Percentiles rank a stretch among this genome's conserved stretches.
These are phyloP conservation scores for Rhodinocichla rosea DNA, from an alignment of 2,113 vertebrate species.

Conservation along the genomic window DNA sequence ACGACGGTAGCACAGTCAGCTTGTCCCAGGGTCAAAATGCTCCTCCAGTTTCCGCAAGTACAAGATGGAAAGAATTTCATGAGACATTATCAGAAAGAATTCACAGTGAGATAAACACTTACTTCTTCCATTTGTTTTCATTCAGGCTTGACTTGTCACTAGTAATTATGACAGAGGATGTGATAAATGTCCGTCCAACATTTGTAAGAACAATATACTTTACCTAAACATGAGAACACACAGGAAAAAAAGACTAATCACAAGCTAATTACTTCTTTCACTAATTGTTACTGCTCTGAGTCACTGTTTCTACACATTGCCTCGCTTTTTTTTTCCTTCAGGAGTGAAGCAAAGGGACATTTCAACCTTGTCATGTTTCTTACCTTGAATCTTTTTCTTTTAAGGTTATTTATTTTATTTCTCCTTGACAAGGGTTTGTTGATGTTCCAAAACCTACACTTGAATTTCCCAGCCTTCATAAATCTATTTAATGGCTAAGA, in stretches of 20 bases:
- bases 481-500: neutral
- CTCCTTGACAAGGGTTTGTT: neutral
- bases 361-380: neutral
- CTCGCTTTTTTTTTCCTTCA: neutral
- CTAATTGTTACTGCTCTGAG: conserved; percentile 45
- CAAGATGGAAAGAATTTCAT: conserved; percentile 49
- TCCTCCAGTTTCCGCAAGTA: conserved; percentile 21
- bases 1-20: neutral
- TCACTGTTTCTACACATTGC: conserved; percentile 22
- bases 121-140: conserved; percentile 59
- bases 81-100: conserved; percentile 53
- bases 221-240: conserved; percentile 42
- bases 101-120: conserved; percentile 47
- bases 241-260: conserved; percentile 60
- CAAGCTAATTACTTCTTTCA: conserved; percentile 54
- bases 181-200: conserved; percentile 60
- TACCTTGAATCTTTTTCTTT: neutral
- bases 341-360: neutral
- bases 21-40: neutral
- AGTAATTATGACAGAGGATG: conserved; percentile 60
- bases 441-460: neutral
- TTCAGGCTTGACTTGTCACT: conserved; percentile 47
- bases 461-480: neutral
- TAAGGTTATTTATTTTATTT: neutral
- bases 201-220: conserved; percentile 61